Percentiles rank a stretch among this genome's conserved stretches.
Evolutionary conservation across 2,888 invertebrate species (phyloP).

Genomic region (Spialia ferax): DNA sequence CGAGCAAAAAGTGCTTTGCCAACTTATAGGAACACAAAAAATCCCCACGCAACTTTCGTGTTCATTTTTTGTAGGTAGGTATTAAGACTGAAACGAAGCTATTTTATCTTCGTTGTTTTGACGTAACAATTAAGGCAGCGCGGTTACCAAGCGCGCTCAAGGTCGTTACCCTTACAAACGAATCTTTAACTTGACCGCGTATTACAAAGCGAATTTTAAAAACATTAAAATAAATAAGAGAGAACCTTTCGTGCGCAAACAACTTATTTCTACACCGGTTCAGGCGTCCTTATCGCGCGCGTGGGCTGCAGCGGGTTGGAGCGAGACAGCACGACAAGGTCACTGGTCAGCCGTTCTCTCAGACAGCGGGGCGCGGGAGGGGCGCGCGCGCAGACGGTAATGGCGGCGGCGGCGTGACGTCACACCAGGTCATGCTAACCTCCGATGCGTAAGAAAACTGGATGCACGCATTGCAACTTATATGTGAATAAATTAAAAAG

Average conservation of each 20-base stretch:
- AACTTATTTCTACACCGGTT: constrained; percentile 69
- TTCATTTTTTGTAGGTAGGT: constrained; percentile 18
- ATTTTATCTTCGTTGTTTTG: constrained; percentile 45
- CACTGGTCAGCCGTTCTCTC: constrained; percentile 82
- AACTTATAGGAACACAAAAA: background rate
- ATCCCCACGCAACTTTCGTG: background rate
- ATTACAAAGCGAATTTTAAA: constrained; percentile 77
- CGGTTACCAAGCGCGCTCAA: constrained; percentile 68
- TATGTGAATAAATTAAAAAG: constrained; percentile 59
- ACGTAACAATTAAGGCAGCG: constrained; percentile 52
- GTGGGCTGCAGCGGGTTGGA: constrained; percentile 57
- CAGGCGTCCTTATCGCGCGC: constrained; percentile 59
- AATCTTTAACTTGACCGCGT: constrained; percentile 62
- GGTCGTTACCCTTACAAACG: constrained; percentile 77
- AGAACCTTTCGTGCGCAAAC: constrained; percentile 79
- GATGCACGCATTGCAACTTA: constrained; percentile 67
- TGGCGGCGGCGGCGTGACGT: constrained; percentile 73
- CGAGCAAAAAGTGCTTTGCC: background rate
- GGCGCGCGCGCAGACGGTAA: constrained; percentile 79
- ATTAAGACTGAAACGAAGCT: constrained; percentile 16
- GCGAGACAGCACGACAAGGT: constrained; percentile 77
- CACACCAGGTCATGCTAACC: constrained; percentile 62
- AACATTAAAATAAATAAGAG: constrained; percentile 79
- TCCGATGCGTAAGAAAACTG: constrained; percentile 79
- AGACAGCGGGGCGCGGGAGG: constrained; percentile 74